Conservation (phyloP, 2,113 vertebrate species). For the Poeciliopsis turrubarensis region DNA sequence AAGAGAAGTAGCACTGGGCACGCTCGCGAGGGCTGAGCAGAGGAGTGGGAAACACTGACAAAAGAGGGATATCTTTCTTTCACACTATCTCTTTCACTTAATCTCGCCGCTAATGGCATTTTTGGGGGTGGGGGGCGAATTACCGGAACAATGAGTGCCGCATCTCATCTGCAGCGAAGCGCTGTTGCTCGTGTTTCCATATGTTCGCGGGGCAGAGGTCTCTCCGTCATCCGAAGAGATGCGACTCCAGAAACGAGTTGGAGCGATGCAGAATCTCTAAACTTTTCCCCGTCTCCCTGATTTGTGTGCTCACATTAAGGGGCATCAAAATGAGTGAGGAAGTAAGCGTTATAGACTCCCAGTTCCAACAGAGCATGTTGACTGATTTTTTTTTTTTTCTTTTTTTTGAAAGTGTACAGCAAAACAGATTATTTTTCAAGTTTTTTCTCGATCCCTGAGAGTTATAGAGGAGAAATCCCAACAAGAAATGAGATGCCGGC, state of each 20-base stretch:
- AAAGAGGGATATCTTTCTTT: slow-evolving; percentile 59
- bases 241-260: background rate
- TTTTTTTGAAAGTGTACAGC: too few species aligned
- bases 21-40: slow-evolving; percentile 39
- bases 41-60: slow-evolving; percentile 46
- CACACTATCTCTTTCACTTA: slow-evolving; percentile 45
- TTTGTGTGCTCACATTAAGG: background rate
- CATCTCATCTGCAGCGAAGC: slow-evolving; percentile 14
- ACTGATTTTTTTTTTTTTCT: too few species aligned
- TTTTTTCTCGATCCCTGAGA: background rate
- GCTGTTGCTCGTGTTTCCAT: slow-evolving; percentile 22
- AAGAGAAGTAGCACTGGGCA: slow-evolving; percentile 29
- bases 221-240: slow-evolving; percentile 2
- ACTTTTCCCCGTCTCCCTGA: background rate
- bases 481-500: too few species aligned
- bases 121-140: slow-evolving; percentile 37
- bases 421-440: background rate
- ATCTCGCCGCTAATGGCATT: slow-evolving; percentile 52
- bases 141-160: slow-evolving; percentile 9
- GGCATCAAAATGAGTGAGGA: background rate
- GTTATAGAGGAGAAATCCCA: background rate
- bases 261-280: slow-evolving; percentile 3
- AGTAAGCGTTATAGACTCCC: background rate
- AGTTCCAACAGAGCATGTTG: background rate
- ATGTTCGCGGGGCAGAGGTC: slow-evolving; percentile 18